Conservation (phyloP, 2,797 vertebrate species). For the Xyrichtys novacula region DNA sequence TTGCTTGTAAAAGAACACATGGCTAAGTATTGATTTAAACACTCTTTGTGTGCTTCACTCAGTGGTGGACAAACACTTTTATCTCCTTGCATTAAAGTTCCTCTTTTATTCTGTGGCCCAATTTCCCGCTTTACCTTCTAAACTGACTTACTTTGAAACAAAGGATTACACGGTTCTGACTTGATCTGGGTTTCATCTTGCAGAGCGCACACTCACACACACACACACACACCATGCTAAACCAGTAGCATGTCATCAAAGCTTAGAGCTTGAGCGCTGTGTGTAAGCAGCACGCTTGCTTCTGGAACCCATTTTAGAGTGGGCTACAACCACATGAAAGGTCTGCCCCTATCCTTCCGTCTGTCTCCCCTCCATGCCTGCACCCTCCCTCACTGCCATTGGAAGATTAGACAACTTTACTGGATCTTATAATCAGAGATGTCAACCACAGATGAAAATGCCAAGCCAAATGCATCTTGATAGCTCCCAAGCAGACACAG, state of each 20-base stretch:
- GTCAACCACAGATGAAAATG: conserved; percentile 73
- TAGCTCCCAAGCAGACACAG: conserved; percentile 68
- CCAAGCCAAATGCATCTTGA: conserved; percentile 68
- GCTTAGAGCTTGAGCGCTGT: conserved; percentile 64
- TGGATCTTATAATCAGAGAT: conserved; percentile 79
- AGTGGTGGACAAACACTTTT: conserved; percentile 5
- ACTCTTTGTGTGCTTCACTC: conserved; percentile 21
- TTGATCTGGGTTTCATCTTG: conserved; percentile 25
- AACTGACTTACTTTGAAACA: conserved; percentile 35
- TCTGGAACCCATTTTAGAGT: conserved; percentile 80
- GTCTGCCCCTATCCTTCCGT: conserved; percentile 60
- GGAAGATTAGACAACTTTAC: conserved; percentile 79
- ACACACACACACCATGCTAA: conserved; percentile 22
- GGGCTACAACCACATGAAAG: conserved; percentile 78
- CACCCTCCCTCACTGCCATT: conserved; percentile 59
- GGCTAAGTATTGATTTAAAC: conserved; percentile 26
- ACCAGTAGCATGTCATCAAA: conserved; percentile 79
- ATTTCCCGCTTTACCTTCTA: conserved; percentile 15
- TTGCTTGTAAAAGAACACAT: conserved; percentile 33
- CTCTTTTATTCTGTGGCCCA: conserved; percentile 21
- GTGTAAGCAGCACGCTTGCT: conserved; percentile 54
- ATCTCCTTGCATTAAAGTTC: conserved; percentile 24
- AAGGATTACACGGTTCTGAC: conserved; percentile 37
- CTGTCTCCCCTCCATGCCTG: conserved; percentile 35
- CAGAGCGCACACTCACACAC: conserved; percentile 24